These are phyloP conservation scores for Pachliopta kotzebuea DNA, from an alignment of 2,888 invertebrate species.

Conservation along the genomic window DNA sequence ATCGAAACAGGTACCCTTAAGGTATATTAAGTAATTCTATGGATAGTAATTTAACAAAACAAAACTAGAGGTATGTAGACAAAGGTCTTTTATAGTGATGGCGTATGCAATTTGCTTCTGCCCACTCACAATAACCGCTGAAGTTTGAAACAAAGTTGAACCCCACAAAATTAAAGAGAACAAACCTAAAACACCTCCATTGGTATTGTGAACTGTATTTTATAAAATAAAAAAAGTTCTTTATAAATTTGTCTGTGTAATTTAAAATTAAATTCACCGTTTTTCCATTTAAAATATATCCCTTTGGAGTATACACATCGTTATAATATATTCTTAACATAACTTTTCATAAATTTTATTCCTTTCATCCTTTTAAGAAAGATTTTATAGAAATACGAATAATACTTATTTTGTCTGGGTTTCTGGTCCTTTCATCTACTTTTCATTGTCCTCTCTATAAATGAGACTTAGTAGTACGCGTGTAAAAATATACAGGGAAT, in stretches of 20 bases:
- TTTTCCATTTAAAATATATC: neutral
- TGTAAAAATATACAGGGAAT: neutral
- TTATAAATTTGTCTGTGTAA: neutral
- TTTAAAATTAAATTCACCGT: neutral
- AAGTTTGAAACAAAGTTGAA: too few relatives aligned
- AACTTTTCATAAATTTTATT: neutral
- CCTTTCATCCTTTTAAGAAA: neutral
- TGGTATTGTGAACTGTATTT: too few relatives aligned
- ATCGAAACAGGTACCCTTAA: neutral
- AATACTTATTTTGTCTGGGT: neutral
- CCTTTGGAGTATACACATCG: neutral
- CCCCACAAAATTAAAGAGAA: too few relatives aligned
- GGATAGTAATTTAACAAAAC: neutral
- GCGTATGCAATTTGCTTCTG: neutral
- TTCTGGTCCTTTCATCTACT: constrained; percentile 1
- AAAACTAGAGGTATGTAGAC: neutral
- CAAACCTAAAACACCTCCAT: too few relatives aligned
- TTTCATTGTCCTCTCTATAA: neutral
- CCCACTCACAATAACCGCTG: too few relatives aligned
- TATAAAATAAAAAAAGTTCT: neutral
- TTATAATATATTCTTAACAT: neutral
- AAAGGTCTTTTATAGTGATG: neutral
- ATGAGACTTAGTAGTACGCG: neutral
- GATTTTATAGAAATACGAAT: neutral
- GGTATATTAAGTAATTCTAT: neutral